Conservation (phyloP, 2,888 invertebrate genomes). For the Parochlus steinenii region DNA sequence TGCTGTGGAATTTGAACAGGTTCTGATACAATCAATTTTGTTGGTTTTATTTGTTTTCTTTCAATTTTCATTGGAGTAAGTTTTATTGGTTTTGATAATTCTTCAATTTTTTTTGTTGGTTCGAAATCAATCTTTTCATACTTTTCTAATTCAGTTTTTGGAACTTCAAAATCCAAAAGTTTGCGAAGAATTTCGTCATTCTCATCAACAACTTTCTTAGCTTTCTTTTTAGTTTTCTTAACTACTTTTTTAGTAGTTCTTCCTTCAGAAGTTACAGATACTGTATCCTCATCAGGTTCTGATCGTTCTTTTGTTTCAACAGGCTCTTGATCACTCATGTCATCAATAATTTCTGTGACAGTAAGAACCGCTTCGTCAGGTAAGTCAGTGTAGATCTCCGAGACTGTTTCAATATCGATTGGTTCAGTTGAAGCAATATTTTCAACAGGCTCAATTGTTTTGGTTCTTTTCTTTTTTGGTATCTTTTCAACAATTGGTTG, state of each 20-base stretch:
- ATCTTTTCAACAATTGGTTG: no score
- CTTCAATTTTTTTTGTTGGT: not conserved
- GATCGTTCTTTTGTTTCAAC: no score
- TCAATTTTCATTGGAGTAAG: slow-evolving; percentile 40
- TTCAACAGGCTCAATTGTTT: slow-evolving; percentile 18
- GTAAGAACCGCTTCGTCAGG: no score
- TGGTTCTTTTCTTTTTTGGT: slow-evolving; percentile 15
- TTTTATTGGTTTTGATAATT: slow-evolving; percentile 16
- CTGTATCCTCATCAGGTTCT: no score
- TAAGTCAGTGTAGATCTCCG: no score
- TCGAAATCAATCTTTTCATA: slow-evolving; percentile 11
- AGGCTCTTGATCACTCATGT: no score
- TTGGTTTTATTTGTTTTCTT: slow-evolving; percentile 39
- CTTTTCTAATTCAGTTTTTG: slow-evolving; percentile 15
- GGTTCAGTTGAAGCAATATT: not conserved
- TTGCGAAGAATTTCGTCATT: slow-evolving; percentile 22
- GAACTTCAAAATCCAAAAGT: slow-evolving; percentile 25
- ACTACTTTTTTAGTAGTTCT: slow-evolving; percentile 14
- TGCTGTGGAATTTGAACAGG: slow-evolving; percentile 40
- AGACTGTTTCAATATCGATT: not conserved
- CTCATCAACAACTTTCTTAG: slow-evolving; percentile 23
- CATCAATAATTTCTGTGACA: no score
- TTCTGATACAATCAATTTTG: slow-evolving; percentile 41
- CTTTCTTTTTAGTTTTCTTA: slow-evolving; percentile 17
- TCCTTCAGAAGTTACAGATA: no score